phyloP scores from a whole-genome alignment of 2,113 vertebrate genomes.

The Ceyx cyanopectus region DNA sequence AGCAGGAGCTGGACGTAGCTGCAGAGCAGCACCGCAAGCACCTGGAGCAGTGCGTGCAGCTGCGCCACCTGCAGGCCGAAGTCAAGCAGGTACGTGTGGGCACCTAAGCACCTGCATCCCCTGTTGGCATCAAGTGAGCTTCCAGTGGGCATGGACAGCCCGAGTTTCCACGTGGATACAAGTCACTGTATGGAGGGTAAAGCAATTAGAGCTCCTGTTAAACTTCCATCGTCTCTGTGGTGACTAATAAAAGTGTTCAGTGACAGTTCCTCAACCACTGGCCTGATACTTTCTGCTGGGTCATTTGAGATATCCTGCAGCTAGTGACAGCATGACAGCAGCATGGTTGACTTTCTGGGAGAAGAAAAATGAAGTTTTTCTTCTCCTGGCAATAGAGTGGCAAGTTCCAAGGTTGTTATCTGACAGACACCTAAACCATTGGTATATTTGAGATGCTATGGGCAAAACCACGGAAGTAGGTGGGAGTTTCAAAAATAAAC shows the following conservation, averaged over 20 bases:
- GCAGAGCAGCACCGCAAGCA: slow-evolving; percentile 96
- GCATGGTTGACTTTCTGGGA: accelerated
- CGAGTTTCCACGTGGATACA: accelerated
- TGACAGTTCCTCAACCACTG: background rate
- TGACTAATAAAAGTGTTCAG: background rate
- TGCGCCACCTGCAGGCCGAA: slow-evolving; percentile 96
- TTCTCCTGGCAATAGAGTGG: background rate
- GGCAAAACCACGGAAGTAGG: background rate
- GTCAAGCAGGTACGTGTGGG: slow-evolving; percentile 90
- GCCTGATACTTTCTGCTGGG: background rate
- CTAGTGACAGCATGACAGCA: background rate
- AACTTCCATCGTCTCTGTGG: background rate
- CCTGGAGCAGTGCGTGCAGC: slow-evolving; percentile 97
- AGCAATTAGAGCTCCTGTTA: background rate
- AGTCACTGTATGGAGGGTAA: background rate
- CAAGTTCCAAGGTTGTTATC: background rate
- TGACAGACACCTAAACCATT: background rate
- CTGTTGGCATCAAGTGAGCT: accelerated
- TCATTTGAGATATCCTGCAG: background rate
- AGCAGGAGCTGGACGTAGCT: slow-evolving; percentile 92
- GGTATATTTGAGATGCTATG: background rate
- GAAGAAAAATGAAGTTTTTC: background rate
- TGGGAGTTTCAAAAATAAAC: background rate
- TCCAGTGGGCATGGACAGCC: accelerated
- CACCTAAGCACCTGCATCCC: background rate